Percentiles rank a stretch among this genome's conserved stretches.
phyloP scores from a whole-genome alignment of 2,888 invertebrate genomes.

The Perizoma affinitatum region DNA sequence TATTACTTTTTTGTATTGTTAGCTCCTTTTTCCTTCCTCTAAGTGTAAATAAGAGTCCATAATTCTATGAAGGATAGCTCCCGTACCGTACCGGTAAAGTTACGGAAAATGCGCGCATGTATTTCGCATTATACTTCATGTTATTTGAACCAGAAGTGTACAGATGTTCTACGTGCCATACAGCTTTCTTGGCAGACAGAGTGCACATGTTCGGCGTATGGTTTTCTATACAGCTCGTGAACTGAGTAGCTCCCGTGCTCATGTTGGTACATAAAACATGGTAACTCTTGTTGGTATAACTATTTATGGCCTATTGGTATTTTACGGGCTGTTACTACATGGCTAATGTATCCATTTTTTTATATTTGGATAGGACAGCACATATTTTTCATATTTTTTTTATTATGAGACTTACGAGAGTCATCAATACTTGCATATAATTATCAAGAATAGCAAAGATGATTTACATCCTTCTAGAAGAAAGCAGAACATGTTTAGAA shows the following conservation, averaged over 20 bases:
- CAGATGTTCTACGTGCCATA: constrained; percentile 9
- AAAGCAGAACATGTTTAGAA: too few relatives aligned
- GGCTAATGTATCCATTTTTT: background rate
- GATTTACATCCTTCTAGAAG: too few relatives aligned
- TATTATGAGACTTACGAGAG: too few relatives aligned
- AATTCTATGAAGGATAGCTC: constrained; percentile 52
- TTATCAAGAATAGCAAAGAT: too few relatives aligned
- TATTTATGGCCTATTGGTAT: constrained; percentile 7
- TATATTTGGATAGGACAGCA: too few relatives aligned
- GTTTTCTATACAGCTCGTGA: background rate
- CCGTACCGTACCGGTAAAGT: constrained; percentile 55
- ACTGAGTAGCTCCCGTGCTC: constrained; percentile 1
- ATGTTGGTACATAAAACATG: constrained; percentile 21
- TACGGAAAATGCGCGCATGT: constrained; percentile 55
- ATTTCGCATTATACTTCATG: constrained; percentile 47
- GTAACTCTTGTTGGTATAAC: constrained; percentile 9
- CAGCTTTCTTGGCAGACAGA: constrained; percentile 16
- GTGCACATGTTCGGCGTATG: constrained; percentile 18
- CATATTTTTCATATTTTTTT: too few relatives aligned
- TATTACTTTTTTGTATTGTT: background rate
- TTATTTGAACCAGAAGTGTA: constrained; percentile 33
- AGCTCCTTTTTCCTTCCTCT: constrained; percentile 11
- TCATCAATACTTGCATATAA: too few relatives aligned
- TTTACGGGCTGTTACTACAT: constrained; percentile 8
- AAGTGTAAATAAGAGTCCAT: constrained; percentile 31